A percentile compares a stretch with the other conserved stretches of the same genome.
These are phyloP conservation scores for Macrotis lagotis DNA, from an alignment of 2,113 vertebrate species.

Conservation along the genomic window DNA sequence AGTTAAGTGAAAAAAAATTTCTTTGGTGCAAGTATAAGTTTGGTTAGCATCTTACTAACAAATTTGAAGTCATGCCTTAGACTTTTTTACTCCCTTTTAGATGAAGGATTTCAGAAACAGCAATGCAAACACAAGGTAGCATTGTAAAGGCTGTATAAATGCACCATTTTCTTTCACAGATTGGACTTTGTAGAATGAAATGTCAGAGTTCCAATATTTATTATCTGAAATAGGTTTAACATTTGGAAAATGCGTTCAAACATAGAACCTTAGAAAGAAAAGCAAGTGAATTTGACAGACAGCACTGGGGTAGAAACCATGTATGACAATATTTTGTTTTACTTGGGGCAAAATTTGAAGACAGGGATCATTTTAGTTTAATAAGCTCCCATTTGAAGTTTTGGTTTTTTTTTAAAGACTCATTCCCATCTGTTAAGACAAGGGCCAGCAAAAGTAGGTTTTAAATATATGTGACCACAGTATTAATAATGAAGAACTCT, in stretches of 20 bases:
- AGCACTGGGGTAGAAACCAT: conserved; percentile 62
- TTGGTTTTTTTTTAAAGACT: conserved; percentile 46
- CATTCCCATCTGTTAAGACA: conserved; percentile 70
- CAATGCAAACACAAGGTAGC: conserved; percentile 43
- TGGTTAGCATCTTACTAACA: conserved; percentile 44
- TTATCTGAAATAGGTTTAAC: conserved; percentile 81
- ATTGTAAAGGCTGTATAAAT: conserved; percentile 41
- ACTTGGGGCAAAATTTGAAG: conserved; percentile 48
- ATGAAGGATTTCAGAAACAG: conserved; percentile 36
- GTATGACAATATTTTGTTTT: conserved; percentile 45
- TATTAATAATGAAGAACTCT: conserved; percentile 71
- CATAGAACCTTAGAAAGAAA: conserved; percentile 75
- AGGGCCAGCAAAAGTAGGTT: conserved; percentile 66
- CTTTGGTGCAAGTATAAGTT: conserved; percentile 39
- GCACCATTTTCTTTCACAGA: conserved; percentile 59
- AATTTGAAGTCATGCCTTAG: conserved; percentile 34
- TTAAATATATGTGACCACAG: conserved; percentile 73
- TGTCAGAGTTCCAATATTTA: conserved; percentile 80
- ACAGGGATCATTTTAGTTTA: conserved; percentile 58
- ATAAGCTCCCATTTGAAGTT: conserved; percentile 66
- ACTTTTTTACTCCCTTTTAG: conserved; percentile 1
- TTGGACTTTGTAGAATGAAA: conserved; percentile 75
- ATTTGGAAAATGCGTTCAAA: conserved; percentile 74
- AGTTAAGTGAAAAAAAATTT: conserved; percentile 26
- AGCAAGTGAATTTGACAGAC: conserved; percentile 68